These are phyloP conservation scores for Vanessa tameamea DNA, from an alignment of 1,140 invertebrate species.

Conservation along the genomic window DNA sequence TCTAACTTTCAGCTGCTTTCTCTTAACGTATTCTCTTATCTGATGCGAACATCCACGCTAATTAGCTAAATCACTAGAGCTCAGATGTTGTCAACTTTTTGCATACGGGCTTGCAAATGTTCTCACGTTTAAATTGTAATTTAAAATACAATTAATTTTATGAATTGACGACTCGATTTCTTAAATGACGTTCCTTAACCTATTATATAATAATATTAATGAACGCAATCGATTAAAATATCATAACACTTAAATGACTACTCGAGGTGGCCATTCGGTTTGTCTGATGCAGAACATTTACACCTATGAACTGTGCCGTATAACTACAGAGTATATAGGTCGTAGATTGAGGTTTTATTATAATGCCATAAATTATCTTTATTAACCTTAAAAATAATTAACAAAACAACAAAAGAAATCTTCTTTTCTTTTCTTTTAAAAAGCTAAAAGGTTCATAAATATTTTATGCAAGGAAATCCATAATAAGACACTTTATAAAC, in stretches of 20 bases:
- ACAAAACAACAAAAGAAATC: too few species aligned
- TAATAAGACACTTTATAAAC: background rate
- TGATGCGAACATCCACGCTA: conserved; percentile 35
- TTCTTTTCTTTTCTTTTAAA: too few species aligned
- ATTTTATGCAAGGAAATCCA: background rate
- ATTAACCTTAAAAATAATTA: too few species aligned
- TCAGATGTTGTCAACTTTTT: conserved; percentile 25
- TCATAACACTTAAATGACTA: too few species aligned
- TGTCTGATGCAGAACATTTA: too few species aligned
- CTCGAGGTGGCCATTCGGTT: too few species aligned
- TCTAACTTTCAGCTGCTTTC: conserved; percentile 39
- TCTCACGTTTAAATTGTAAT: conserved; percentile 14
- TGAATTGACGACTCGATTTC: background rate
- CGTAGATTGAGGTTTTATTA: too few species aligned
- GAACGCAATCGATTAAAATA: background rate
- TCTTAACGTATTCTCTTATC: conserved; percentile 24
- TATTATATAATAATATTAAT: background rate
- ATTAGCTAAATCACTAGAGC: conserved; percentile 29
- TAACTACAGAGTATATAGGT: too few species aligned
- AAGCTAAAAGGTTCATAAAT: too few species aligned
- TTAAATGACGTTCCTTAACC: background rate
- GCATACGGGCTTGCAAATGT: background rate
- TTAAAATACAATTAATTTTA: background rate
- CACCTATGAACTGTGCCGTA: too few species aligned
- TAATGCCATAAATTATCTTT: too few species aligned